phyloP scores from a whole-genome alignment of 2,888 invertebrate genomes.

The Drosophila recens region DNA sequence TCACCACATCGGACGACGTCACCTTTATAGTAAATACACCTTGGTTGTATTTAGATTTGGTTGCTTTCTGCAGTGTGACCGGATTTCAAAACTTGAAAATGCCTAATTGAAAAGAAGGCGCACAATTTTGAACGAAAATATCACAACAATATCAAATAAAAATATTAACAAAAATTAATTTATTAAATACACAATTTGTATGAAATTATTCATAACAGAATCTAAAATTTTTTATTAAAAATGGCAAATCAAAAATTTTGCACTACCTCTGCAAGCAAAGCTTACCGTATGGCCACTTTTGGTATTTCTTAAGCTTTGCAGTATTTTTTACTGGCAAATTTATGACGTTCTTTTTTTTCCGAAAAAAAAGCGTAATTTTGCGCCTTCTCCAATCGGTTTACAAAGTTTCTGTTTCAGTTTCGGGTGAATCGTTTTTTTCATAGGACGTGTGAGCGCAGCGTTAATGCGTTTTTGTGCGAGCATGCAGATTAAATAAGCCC shows the following conservation, averaged over 20 bases:
- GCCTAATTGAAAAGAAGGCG: neutral
- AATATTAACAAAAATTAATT: neutral
- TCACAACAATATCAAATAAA: neutral
- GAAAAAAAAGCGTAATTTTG: conserved; percentile 26
- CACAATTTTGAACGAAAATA: conserved; percentile 2
- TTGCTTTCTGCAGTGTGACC: conserved; percentile 25
- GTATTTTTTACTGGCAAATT: conserved; percentile 13
- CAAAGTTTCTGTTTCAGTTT: conserved; percentile 38
- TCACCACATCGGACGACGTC: too few relatives aligned
- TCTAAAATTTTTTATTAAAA: neutral
- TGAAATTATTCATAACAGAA: neutral
- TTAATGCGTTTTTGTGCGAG: conserved; percentile 2
- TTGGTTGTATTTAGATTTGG: neutral
- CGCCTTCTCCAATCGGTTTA: conserved; percentile 16
- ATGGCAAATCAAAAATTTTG: neutral
- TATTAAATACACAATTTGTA: neutral
- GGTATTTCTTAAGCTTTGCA: conserved; percentile 3
- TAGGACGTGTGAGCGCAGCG: conserved; percentile 22
- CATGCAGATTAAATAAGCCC: conserved; percentile 14
- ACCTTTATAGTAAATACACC: too few relatives aligned
- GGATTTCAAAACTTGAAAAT: neutral
- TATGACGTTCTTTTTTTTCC: conserved; percentile 16
- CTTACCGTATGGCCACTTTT: neutral
- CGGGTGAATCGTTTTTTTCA: conserved; percentile 46
- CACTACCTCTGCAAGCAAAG: neutral